A percentile compares a stretch with the other conserved stretches of the same genome.
phyloP scores from a whole-genome alignment of 2,888 invertebrate genomes.

The Dynastes tityus region DNA sequence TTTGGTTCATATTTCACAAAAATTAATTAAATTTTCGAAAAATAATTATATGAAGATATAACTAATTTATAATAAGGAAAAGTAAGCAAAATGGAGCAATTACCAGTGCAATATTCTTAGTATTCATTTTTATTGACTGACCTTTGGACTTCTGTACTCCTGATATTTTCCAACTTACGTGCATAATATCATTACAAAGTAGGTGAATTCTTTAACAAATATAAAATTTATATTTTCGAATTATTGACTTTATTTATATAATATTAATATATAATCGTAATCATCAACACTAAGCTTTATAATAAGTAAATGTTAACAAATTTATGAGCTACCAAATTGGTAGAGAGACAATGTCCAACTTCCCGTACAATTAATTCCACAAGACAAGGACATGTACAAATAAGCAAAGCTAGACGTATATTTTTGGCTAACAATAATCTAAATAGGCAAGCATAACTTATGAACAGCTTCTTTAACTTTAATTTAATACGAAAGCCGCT shows the following conservation, averaged over 20 bases:
- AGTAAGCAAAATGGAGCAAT: too few relatives aligned
- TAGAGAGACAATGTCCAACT: background rate
- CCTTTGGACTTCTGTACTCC: too few relatives aligned
- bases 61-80: too few relatives aligned
- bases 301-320: background rate
- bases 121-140: too few relatives aligned
- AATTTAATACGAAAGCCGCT: slow-evolving; percentile 27
- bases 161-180: too few relatives aligned
- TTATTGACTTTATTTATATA: too few relatives aligned
- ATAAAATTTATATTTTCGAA: too few relatives aligned
- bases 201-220: too few relatives aligned
- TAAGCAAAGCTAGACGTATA: slow-evolving; percentile 3
- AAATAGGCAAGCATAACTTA: slow-evolving; percentile 26
- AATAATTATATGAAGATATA: too few relatives aligned
- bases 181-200: too few relatives aligned
- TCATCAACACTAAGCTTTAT: background rate
- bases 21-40: background rate
- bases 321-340: background rate
- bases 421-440: slow-evolving; percentile 41
- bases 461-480: slow-evolving; percentile 36
- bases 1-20: background rate
- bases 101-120: too few relatives aligned
- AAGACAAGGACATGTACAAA: background rate
- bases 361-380: slow-evolving; percentile 12
- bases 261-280: too few relatives aligned